phyloP scores from a whole-genome alignment of 2,797 vertebrate genomes.

The Callimico goeldii region DNA sequence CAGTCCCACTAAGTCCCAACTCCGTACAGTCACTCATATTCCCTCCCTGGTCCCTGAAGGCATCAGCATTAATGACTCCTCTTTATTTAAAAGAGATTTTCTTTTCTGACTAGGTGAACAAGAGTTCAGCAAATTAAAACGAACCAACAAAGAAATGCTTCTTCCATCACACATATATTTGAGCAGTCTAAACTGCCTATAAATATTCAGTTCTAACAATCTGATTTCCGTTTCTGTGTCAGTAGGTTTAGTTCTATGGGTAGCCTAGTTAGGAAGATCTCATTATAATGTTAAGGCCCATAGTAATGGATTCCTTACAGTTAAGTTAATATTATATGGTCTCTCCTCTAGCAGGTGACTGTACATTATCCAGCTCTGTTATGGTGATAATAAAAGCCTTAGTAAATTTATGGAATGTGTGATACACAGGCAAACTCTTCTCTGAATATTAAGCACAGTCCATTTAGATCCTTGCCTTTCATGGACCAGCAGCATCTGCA shows the following conservation, averaged over 20 bases:
- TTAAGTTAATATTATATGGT: not conserved
- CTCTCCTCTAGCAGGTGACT: not conserved
- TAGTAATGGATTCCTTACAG: not conserved
- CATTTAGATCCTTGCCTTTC: not conserved
- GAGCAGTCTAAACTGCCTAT: not conserved
- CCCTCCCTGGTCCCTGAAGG: fast-evolving
- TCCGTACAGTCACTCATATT: fast-evolving
- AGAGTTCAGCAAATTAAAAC: not conserved
- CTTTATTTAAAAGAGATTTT: not conserved
- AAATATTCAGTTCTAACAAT: not conserved
- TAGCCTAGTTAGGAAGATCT: not conserved
- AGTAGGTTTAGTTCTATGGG: not conserved
- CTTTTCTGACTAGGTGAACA: not conserved
- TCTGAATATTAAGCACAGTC: not conserved
- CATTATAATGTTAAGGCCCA: not conserved
- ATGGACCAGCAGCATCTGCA: not conserved
- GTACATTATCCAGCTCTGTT: not conserved
- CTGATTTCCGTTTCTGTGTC: not conserved
- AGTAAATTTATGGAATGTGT: not conserved
- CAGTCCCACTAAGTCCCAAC: not conserved
- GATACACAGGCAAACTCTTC: not conserved
- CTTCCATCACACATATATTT: not conserved
- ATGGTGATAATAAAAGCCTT: not conserved
- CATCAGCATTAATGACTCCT: not conserved
- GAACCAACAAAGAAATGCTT: not conserved